Conservation (phyloP, 2,797 vertebrate genomes). For the Typhlichthys eigenmanni region DNA sequence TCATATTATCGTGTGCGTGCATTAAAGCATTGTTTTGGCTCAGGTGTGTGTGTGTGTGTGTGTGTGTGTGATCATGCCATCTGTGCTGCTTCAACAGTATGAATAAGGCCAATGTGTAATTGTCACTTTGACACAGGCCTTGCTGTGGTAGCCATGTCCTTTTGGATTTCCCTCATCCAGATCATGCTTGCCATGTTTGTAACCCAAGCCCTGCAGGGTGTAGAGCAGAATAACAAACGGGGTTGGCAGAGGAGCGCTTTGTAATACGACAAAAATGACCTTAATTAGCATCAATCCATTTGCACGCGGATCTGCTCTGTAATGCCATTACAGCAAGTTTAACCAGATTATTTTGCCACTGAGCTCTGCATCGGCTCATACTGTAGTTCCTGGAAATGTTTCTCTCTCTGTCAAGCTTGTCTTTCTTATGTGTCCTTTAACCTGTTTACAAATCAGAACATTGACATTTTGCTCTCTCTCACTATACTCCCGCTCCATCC, state of each 20-base stretch:
- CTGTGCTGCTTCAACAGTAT: slow-evolving; percentile 55
- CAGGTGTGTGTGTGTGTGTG: too few relatives aligned
- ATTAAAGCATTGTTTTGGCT: slow-evolving; percentile 39
- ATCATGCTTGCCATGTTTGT: slow-evolving; percentile 34
- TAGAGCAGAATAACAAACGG: slow-evolving; percentile 25
- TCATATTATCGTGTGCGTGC: slow-evolving; percentile 6
- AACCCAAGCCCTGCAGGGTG: slow-evolving; percentile 19
- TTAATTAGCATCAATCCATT: slow-evolving; percentile 35
- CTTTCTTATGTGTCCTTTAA: too few relatives aligned
- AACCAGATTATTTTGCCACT: slow-evolving; percentile 14
- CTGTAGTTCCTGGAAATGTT: slow-evolving; percentile 1
- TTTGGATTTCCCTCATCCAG: slow-evolving; percentile 30
- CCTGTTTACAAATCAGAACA: too few relatives aligned
- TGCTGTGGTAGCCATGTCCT: slow-evolving; percentile 18
- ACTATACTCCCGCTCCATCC: slow-evolving; percentile 4
- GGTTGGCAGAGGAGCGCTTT: slow-evolving; percentile 16
- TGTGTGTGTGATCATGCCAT: slow-evolving; percentile 24
- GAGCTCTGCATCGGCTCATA: slow-evolving; percentile 1
- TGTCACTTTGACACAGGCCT: slow-evolving; percentile 66
- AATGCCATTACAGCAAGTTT: slow-evolving; percentile 11
- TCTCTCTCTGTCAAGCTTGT: too few relatives aligned
- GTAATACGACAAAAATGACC: slow-evolving; percentile 26
- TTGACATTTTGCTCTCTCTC: too few relatives aligned
- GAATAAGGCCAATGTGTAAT: slow-evolving; percentile 64
- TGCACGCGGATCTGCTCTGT: slow-evolving; percentile 18